Percentiles rank a stretch among this genome's conserved stretches.
Evolutionary conservation across 2,113 vertebrate genomes (phyloP).

Genomic region (Corythornis madagascariensis): DNA sequence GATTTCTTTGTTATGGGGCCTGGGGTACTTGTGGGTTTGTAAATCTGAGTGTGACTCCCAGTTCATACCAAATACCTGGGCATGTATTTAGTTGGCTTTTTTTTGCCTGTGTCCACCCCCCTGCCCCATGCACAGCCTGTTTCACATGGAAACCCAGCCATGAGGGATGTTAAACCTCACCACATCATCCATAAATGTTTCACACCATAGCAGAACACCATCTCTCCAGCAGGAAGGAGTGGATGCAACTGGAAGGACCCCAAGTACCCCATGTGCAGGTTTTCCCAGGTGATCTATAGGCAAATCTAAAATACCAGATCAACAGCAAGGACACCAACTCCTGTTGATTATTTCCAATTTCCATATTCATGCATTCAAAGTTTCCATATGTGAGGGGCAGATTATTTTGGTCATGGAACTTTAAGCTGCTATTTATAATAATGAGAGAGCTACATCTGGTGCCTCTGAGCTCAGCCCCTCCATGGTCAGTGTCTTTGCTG

Average conservation of each 20-base stretch:
- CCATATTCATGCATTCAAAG: background rate
- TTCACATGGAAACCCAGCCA: background rate
- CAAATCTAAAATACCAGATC: background rate
- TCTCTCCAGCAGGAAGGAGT: background rate
- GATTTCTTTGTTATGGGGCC: background rate
- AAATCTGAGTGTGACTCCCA: background rate
- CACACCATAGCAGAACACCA: rapidly evolving
- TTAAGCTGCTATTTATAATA: conserved; percentile 22
- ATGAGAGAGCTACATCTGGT: background rate
- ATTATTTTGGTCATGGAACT: conserved; percentile 30
- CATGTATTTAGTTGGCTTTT: rapidly evolving
- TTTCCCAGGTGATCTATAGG: background rate
- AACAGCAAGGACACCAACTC: background rate
- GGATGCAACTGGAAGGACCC: background rate
- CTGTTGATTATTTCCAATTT: background rate
- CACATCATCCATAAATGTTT: background rate
- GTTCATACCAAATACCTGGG: background rate
- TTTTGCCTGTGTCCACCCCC: background rate
- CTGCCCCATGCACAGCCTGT: background rate
- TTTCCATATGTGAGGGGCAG: background rate
- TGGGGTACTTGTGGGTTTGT: background rate
- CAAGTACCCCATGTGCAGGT: background rate
- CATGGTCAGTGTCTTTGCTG: background rate
- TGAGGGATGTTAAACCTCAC: background rate
- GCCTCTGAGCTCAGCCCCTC: background rate